These are phyloP conservation scores for Steinernema scapterisci DNA, from an alignment of 2,888 invertebrate genomes.

Conservation along the genomic window DNA sequence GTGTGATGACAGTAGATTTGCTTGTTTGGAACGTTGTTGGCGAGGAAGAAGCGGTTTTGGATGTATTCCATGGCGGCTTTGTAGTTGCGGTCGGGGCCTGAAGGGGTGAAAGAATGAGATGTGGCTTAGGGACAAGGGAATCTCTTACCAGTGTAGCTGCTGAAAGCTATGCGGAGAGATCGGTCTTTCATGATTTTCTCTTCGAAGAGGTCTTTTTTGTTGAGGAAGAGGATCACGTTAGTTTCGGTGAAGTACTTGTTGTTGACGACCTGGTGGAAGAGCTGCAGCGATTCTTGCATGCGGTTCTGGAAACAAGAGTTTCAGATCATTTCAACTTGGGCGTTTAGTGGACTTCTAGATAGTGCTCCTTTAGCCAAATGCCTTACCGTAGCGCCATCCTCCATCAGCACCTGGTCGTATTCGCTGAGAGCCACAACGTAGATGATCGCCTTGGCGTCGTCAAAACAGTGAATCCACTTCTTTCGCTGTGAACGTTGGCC, in stretches of 20 bases:
- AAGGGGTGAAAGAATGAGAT: slow-evolving; percentile 24
- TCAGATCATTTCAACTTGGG: too few species aligned
- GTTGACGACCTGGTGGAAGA: slow-evolving; percentile 99
- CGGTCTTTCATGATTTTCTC: slow-evolving; percentile 56
- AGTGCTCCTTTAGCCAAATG: too few species aligned
- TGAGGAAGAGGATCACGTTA: slow-evolving; percentile 91
- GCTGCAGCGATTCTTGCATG: slow-evolving; percentile 98
- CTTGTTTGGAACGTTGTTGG: slow-evolving; percentile 61
- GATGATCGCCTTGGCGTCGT: slow-evolving; percentile 94
- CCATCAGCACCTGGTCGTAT: slow-evolving; percentile 99
- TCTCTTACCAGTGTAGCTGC: slow-evolving; percentile 51
- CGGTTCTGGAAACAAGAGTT: slow-evolving; percentile 87
- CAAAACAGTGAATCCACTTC: slow-evolving; percentile 99
- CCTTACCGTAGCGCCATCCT: slow-evolving; percentile 95
- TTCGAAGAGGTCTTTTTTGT: slow-evolving; percentile 61
- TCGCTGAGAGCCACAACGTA: slow-evolving; percentile 99
- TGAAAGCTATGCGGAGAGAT: slow-evolving; percentile 54
- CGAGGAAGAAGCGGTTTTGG: slow-evolving; percentile 53
- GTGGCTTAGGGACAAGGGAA: too few species aligned
- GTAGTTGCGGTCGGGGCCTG: slow-evolving; percentile 51
- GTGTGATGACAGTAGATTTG: slow-evolving; percentile 61
- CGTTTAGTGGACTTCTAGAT: too few species aligned
- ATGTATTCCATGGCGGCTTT: slow-evolving; percentile 52
- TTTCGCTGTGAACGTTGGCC: slow-evolving; percentile 81
- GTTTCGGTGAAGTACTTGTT: slow-evolving; percentile 99